phyloP scores from a whole-genome alignment of 2,797 vertebrate species.

The Eurystomus glaucurus region DNA sequence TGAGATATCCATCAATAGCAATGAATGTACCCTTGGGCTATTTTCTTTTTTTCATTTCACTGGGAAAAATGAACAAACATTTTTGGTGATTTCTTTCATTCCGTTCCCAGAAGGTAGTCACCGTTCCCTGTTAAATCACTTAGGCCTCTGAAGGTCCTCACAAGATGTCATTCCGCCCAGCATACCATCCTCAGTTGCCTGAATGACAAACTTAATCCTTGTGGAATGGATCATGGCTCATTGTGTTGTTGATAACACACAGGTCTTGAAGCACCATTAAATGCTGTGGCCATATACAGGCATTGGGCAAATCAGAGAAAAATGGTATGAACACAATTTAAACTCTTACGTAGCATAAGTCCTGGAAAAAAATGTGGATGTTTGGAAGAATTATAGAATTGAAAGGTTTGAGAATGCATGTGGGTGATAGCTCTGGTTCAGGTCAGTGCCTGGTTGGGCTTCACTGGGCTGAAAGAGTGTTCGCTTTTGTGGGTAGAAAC shows the following conservation, averaged over 20 bases:
- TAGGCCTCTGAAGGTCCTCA: not conserved
- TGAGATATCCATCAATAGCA: not conserved
- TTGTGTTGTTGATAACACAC: fast-evolving
- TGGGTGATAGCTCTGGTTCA: not conserved
- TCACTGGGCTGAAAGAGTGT: not conserved
- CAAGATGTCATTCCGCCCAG: not conserved
- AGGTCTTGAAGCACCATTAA: not conserved
- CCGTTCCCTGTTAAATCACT: not conserved
- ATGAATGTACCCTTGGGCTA: not conserved
- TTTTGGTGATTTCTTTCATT: not conserved
- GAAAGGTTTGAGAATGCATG: fast-evolving
- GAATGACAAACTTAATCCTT: not conserved
- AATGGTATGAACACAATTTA: not conserved
- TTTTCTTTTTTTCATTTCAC: not conserved
- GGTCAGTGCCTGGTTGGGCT: not conserved
- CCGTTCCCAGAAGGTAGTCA: not conserved
- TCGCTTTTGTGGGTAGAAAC: not conserved
- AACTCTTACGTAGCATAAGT: not conserved
- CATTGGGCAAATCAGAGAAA: not conserved
- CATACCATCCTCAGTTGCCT: not conserved
- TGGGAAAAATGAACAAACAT: not conserved
- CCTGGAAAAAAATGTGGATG: not conserved
- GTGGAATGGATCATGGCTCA: not conserved
- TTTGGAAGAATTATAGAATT: not conserved
- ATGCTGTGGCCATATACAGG: not conserved